These are phyloP conservation scores for Tricholaema leucomelas DNA, from an alignment of 2,113 vertebrate genomes.

Conservation along the genomic window DNA sequence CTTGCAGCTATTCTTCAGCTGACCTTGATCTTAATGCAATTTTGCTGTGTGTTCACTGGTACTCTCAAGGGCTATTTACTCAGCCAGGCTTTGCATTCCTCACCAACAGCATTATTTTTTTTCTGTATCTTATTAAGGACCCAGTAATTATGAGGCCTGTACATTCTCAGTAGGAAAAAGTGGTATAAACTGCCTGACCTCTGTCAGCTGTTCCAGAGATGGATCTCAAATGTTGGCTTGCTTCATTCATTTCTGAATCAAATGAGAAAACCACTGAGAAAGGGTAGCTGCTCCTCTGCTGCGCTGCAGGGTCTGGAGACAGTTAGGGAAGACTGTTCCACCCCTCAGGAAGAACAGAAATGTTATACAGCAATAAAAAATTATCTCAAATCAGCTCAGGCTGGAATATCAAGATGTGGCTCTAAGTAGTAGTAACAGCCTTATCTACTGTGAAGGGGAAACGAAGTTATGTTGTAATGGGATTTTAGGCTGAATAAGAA, in stretches of 20 bases:
- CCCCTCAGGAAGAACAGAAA: neutral
- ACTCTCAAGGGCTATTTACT: neutral
- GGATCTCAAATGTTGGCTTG: neutral
- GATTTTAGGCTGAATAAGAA: neutral
- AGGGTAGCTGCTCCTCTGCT: neutral
- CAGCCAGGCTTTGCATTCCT: neutral
- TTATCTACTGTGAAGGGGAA: neutral
- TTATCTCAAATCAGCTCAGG: neutral
- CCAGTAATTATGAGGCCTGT: neutral
- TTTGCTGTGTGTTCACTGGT: neutral
- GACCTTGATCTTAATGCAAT: neutral
- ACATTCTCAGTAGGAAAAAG: neutral
- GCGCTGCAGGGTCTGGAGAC: neutral
- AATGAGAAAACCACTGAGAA: neutral
- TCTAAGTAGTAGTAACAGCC: neutral
- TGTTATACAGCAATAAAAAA: neutral
- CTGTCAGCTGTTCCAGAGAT: neutral
- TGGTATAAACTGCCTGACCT: neutral
- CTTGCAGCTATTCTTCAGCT: neutral
- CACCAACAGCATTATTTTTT: neutral
- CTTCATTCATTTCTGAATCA: neutral
- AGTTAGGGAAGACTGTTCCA: neutral
- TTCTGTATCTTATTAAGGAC: neutral
- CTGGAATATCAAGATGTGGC: neutral
- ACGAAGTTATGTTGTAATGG: neutral